A percentile compares a stretch with the other conserved stretches of the same genome.
These are phyloP conservation scores for Sphecodes monilicornis DNA, from an alignment of 2,888 invertebrate species.

Conservation along the genomic window DNA sequence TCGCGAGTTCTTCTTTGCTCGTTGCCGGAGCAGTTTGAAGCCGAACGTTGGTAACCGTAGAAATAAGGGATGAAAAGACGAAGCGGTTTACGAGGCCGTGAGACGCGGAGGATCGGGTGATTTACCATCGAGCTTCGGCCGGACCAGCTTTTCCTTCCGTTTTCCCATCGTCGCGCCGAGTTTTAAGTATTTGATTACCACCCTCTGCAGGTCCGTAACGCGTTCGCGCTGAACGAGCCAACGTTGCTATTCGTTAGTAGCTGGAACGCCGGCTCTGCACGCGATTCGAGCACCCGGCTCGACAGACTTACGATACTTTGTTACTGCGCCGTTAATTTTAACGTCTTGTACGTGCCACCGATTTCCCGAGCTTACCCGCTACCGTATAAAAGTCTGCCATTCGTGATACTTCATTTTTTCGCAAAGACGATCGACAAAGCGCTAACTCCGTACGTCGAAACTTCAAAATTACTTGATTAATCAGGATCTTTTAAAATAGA, in stretches of 20 bases:
- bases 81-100: constrained; percentile 72
- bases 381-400: constrained; percentile 7
- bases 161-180: constrained; percentile 51
- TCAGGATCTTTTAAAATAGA: background rate
- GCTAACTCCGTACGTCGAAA: background rate
- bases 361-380: constrained; percentile 77
- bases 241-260: constrained; percentile 62
- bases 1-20: constrained; percentile 23
- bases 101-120: constrained; percentile 67
- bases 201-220: constrained; percentile 76
- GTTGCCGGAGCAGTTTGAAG: constrained; percentile 1
- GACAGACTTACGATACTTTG: constrained; percentile 81
- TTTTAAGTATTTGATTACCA: constrained; percentile 83
- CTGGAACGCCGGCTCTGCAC: constrained; percentile 71
- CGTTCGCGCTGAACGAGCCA: constrained; percentile 71
- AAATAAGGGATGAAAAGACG: constrained; percentile 40
- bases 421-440: background rate
- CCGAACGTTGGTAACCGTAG: background rate
- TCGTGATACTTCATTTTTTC: background rate
- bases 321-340: constrained; percentile 84
- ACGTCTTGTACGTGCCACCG: constrained; percentile 82
- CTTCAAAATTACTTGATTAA: background rate
- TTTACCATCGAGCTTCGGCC: constrained; percentile 43
- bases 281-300: constrained; percentile 67
- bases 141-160: constrained; percentile 6